Conservation (phyloP, 2,113 vertebrate species). For the Pluvialis apricaria region DNA sequence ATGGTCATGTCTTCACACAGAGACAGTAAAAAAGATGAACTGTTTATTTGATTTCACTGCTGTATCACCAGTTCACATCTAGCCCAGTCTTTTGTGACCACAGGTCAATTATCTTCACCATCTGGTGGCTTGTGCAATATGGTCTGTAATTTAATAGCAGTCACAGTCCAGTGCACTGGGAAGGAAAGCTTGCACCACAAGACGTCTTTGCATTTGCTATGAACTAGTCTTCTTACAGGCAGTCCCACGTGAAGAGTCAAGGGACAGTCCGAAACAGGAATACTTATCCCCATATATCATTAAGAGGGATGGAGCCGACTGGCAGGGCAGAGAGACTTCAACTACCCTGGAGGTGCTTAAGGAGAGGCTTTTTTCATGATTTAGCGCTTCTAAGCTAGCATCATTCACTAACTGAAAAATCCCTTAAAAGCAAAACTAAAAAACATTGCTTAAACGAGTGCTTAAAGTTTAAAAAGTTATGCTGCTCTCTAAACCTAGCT, state of each 20-base stretch:
- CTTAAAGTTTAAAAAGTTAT: not conserved
- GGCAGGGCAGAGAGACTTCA: not conserved
- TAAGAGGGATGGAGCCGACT: not conserved
- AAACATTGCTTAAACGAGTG: not conserved
- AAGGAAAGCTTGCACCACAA: not conserved
- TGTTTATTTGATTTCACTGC: not conserved
- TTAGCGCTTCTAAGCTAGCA: slow-evolving; percentile 10
- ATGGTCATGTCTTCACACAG: not conserved
- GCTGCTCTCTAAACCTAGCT: not conserved
- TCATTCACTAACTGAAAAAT: not conserved
- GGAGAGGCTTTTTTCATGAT: not conserved
- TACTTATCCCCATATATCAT: not conserved
- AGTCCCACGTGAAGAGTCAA: not conserved
- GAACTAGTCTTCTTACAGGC: not conserved
- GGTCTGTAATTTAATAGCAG: not conserved
- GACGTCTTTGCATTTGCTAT: not conserved
- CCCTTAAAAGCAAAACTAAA: not conserved
- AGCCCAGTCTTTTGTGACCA: not conserved
- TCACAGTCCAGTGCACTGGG: not conserved
- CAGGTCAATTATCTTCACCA: slow-evolving; percentile 9
- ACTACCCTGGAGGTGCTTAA: not conserved
- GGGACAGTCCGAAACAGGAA: not conserved
- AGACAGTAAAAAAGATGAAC: not conserved
- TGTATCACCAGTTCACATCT: not conserved
- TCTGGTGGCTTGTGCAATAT: not conserved